A percentile compares a stretch with the other conserved stretches of the same genome.
These are phyloP conservation scores for Colletes latitarsis DNA, from an alignment of 1,140 invertebrate species.

Conservation along the genomic window DNA sequence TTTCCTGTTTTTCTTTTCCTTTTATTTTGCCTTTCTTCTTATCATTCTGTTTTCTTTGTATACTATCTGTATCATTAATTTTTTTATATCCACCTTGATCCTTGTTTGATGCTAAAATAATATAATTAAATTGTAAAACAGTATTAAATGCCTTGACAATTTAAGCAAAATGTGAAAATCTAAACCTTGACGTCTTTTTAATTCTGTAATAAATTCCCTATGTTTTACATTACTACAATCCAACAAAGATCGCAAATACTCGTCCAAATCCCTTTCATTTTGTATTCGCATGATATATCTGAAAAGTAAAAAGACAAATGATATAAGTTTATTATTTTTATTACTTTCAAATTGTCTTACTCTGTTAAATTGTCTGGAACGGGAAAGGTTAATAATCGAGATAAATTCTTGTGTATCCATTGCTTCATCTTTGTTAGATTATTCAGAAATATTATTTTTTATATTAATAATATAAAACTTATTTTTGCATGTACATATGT, in stretches of 20 bases:
- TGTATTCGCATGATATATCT: slow-evolving; percentile 85
- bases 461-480: background rate
- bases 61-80: slow-evolving; percentile 50
- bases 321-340: slow-evolving; percentile 5
- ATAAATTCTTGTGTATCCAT: slow-evolving; percentile 83
- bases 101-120: slow-evolving; percentile 53
- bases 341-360: slow-evolving; percentile 76
- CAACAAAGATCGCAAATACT: slow-evolving; percentile 86
- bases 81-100: slow-evolving; percentile 66
- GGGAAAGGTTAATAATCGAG: slow-evolving; percentile 84
- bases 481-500: no score
- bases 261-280: slow-evolving; percentile 85
- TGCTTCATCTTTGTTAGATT: slow-evolving; percentile 78
- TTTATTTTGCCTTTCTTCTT: slow-evolving; percentile 73
- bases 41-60: slow-evolving; percentile 62
- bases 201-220: slow-evolving; percentile 84
- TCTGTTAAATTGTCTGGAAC: slow-evolving; percentile 85
- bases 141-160: slow-evolving; percentile 14
- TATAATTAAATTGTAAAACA: slow-evolving; percentile 6
- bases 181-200: slow-evolving; percentile 81
- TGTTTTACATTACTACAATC: slow-evolving; percentile 85
- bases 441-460: background rate
- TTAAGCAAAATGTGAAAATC: slow-evolving; percentile 15
- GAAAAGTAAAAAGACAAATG: slow-evolving; percentile 54
- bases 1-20: slow-evolving; percentile 58